Evolutionary conservation across 2,797 vertebrate genomes (phyloP), one percentile per base, ranked within the genome.

Genomic region (Chloroceryle inda): DNA sequence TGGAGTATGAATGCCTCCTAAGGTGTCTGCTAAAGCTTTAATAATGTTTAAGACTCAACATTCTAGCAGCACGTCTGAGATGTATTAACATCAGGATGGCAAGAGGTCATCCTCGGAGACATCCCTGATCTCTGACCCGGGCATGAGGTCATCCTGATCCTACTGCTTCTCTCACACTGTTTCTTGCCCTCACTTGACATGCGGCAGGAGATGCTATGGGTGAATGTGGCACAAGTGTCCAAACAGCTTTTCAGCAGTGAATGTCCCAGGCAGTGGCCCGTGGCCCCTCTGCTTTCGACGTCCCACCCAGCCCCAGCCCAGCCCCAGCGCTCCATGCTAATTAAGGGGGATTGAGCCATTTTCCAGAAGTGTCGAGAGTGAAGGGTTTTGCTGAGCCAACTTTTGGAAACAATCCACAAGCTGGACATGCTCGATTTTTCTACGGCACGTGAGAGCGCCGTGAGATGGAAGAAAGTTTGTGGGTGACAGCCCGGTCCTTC

Each of bases 201-300:
- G 26, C 0, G 0, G 64, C 29, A 58, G 59, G n/a, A 80, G 79
- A 62, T 1, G 0, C 62, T 42, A 33, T 0, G 0, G 67, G 35
- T 20, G 59, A 63, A 75, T 0, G 31, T 33, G 79, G 40, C 40
- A 11, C 50, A n/a, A 20, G n/a, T 5, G 16, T 47, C 53, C 52
- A 27, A 73, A 26, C n/a, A 59, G 56, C 18, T 88, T 76, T 61
- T 53, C 45, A 81, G 53, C 38, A 80, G 45, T 4, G 8, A 8
- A 75, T 2, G 10, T n/a, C 35, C n/a, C 4, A 3, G 3, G 13
- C n/a, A 63, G 15, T 1, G 2, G 26, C 23, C 2, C 0, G 0
- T 33, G 35, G 22, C 3, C 35, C 47, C 18, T 59, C 59, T 81
- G 44, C 68, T 69, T 72, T 58, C 31, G 15, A 11, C 2, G 0